These are phyloP conservation scores for Drosophila bipectinata DNA, from an alignment of 1,140 invertebrate genomes.

Conservation along the genomic window DNA sequence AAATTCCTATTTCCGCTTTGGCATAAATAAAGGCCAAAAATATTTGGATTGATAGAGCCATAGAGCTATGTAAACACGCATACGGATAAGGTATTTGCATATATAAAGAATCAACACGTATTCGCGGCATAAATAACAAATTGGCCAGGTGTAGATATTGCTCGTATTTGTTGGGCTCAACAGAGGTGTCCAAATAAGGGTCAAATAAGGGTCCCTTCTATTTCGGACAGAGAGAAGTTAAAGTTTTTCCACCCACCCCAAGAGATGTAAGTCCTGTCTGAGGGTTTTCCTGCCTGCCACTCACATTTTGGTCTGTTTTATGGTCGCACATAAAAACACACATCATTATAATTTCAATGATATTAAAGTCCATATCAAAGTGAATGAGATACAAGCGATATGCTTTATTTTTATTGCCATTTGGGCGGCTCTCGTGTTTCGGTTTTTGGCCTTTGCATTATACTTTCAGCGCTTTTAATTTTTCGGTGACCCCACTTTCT, in stretches of 20 bases:
- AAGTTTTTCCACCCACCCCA: conserved; percentile 4
- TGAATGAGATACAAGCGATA: conserved; percentile 71
- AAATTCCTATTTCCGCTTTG: conserved; percentile 31
- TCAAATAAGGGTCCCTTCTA: conserved; percentile 1
- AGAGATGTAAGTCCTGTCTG: conserved; percentile 9
- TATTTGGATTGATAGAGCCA: conserved; percentile 44
- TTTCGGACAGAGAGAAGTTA: conserved; percentile 15
- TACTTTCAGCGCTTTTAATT: conserved; percentile 64
- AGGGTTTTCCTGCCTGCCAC: not conserved
- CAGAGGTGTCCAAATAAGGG: conserved; percentile 32
- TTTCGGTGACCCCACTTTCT: conserved; percentile 37
- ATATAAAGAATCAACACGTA: conserved; percentile 78
- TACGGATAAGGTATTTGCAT: conserved; percentile 55
- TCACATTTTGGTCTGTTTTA: conserved; percentile 44
- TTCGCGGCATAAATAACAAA: conserved; percentile 76
- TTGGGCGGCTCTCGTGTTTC: conserved; percentile 15
- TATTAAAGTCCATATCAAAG: conserved; percentile 80
- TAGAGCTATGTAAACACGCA: conserved; percentile 38
- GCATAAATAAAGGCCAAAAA: conserved; percentile 40
- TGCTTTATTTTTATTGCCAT: conserved; percentile 70
- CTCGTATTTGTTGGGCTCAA: not conserved
- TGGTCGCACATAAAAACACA: conserved; percentile 70
- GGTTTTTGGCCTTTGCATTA: conserved; percentile 32
- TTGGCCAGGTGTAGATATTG: conserved; percentile 49
- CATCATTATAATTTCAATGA: conserved; percentile 82